Conservation (phyloP, 1,140 invertebrate species). For the Drosophila parabipectinata region DNA sequence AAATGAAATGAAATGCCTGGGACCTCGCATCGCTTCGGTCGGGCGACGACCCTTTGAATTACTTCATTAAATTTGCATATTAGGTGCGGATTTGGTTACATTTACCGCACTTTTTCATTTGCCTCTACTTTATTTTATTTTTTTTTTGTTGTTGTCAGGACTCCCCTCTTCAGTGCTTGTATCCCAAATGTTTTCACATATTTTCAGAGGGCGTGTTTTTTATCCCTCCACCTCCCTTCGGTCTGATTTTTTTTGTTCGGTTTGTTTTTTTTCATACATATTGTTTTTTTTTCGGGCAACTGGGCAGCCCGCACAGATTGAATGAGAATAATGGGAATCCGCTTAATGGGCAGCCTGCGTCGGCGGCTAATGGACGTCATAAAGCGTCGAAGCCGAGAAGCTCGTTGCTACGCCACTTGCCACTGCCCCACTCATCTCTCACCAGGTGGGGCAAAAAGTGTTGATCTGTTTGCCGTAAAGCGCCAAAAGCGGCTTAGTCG, state of each 20-base stretch:
- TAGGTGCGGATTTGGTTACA: conserved; percentile 76
- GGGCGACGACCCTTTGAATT: conserved; percentile 70
- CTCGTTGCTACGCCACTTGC: conserved; percentile 17
- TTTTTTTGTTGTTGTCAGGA: not conserved
- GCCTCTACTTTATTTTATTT: conserved; percentile 14
- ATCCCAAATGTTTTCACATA: conserved; percentile 1
- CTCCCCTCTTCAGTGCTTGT: not conserved
- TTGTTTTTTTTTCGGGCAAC: not conserved
- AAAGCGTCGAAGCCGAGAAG: conserved; percentile 35
- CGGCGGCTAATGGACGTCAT: conserved; percentile 46
- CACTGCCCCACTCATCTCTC: no score
- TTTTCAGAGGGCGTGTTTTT: not conserved
- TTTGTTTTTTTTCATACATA: not conserved
- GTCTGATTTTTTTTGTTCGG: conserved; percentile 13
- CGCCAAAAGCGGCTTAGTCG: conserved; percentile 24
- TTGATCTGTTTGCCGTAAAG: conserved; percentile 37
- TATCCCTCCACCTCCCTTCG: not conserved
- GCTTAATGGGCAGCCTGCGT: conserved; percentile 49
- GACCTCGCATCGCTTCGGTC: not conserved
- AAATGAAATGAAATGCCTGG: conserved; percentile 61
- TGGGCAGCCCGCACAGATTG: conserved; percentile 28
- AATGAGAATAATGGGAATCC: conserved; percentile 55
- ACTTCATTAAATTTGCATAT: conserved; percentile 83
- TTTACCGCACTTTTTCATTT: conserved; percentile 64
- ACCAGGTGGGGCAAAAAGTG: conserved; percentile 18